Base-by-base conservation (phyloP, 2,797 vertebrate genomes). In the Aldrovandia affinis region DNA sequence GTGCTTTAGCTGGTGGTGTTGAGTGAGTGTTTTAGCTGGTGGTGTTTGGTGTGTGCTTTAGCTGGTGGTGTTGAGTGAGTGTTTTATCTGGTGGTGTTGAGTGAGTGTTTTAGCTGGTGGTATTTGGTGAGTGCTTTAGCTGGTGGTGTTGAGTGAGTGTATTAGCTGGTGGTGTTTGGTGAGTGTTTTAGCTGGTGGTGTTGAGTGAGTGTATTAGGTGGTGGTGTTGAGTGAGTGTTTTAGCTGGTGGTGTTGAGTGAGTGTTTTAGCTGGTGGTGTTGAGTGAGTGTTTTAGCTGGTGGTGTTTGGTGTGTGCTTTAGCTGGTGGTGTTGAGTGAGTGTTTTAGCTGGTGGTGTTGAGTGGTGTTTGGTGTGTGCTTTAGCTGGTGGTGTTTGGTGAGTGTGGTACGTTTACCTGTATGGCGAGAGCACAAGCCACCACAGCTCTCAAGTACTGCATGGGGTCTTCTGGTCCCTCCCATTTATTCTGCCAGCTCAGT, bases 401-500 rank as follows among this genome's bases (percentile, higher is more conserved):
- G 63, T 87, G 50, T n/a, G n/a, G n/a, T n/a, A n/a, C 3, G 55
- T 89, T 95, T 95, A 99, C 98, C 97, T 99, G 96, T 89, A 97
- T 95, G 83, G 98, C 97, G 22, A 98, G 90, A 2, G 97, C 93
- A 86, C 96, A 95, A 70, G 96, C 92, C 57, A 99, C 96, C 0
- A 99, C 95, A 18, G 96, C 96, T 93, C 97, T 95, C 18, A 99
- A 95, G 91, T 99, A 99, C 1, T 97, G 97, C 91, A 99, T 95
- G 10, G 98, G 98, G 87, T 99, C 98, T 83, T 99, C 98, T n/a
- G 98, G 97, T 75, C 98, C 98, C 91, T 98, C 98, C 98, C 98
- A 99, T 86, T 96, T 97, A 90, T 88, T 97, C 90, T 98, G 98
- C 98, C 97, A 99, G 2, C 92, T 78, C 50, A 95, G 78, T 2